Evolutionary conservation across 2,113 vertebrate species (phyloP), one percentile per base, ranked within the genome.

Genomic region (Clarias gariepinus): DNA sequence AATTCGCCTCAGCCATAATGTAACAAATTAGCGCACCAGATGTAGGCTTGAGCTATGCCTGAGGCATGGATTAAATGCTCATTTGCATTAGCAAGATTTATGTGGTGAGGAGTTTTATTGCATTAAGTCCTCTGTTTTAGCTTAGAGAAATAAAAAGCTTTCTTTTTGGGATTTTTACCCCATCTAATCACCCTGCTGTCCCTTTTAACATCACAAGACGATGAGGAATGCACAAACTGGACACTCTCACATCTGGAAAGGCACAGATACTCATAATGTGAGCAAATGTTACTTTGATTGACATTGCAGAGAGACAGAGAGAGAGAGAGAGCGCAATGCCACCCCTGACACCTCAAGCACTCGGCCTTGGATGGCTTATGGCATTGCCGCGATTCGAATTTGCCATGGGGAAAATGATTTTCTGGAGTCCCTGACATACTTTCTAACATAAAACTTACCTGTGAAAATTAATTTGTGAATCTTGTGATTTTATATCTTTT

Each of bases 71-170:
- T 91, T 88, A 90, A 91, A 88, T 64, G 86, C 74, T 88, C 74
- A 87, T 89, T 87, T 92, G 85, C 85, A 87, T 88, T 86, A 89
- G 86, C 61, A 63, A 87, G 89, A 89, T 89, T 90, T 91, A 86
- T 84, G 88, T 36, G 80, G 68, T 76, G 57, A 82, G 57, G 41
- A 87, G n/a, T 33, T 81, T 76, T 90, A 87, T 91, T 89, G 86
- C 87, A 86, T 64, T 30, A 66, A 76, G 30, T 83, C 55, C 47
- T 57, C n/a, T 19, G n/a, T 83, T 55, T 57, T 81, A 68, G 71
- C 19, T 58, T 47, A 47, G 36, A 60, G 1, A 53, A 16, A 3
- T 28, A 84, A 84, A 74, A 41, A 25, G 58, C 79, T 11, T 79
- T 30, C 19, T 58, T 55, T 16, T 25, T 53, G 15, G 52, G 47